phyloP scores from a whole-genome alignment of 2,113 vertebrate species.

The Redunca redunca region DNA sequence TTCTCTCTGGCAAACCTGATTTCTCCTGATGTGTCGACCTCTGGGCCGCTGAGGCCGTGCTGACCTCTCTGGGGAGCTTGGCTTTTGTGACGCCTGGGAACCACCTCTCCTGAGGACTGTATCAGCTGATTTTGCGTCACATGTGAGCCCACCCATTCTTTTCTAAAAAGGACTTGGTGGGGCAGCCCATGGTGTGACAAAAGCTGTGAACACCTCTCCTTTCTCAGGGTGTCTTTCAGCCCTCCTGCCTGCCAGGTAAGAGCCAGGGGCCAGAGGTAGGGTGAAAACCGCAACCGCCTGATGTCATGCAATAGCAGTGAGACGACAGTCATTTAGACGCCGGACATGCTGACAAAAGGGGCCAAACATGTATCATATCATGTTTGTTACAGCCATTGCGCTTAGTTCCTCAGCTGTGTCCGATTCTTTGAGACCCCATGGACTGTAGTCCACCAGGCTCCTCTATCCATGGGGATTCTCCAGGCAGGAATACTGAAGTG shows the following conservation, averaged over 20 bases:
- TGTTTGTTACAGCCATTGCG: not conserved
- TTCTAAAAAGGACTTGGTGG: not conserved
- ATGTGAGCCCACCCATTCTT: not conserved
- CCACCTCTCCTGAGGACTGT: not conserved
- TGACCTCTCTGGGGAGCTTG: not conserved
- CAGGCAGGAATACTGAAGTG: not conserved
- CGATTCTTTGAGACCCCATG: not conserved
- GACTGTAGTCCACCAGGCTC: not conserved
- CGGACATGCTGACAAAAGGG: not conserved
- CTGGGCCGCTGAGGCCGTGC: not conserved
- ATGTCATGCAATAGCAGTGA: not conserved
- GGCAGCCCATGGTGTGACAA: not conserved
- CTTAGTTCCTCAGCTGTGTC: not conserved
- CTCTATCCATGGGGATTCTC: not conserved
- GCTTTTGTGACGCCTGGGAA: not conserved
- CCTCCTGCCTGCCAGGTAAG: not conserved
- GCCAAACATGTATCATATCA: not conserved
- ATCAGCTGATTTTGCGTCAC: not conserved
- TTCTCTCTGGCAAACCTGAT: constrained; percentile 70
- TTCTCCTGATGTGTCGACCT: constrained; percentile 60
- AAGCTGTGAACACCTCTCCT: not conserved
- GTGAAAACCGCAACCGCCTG: not conserved
- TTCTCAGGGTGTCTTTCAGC: not conserved
- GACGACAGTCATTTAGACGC: not conserved
- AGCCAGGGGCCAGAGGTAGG: not conserved